These are phyloP conservation scores for Nephrotoma guestfalica DNA, from an alignment of 2,888 invertebrate species.

Conservation along the genomic window DNA sequence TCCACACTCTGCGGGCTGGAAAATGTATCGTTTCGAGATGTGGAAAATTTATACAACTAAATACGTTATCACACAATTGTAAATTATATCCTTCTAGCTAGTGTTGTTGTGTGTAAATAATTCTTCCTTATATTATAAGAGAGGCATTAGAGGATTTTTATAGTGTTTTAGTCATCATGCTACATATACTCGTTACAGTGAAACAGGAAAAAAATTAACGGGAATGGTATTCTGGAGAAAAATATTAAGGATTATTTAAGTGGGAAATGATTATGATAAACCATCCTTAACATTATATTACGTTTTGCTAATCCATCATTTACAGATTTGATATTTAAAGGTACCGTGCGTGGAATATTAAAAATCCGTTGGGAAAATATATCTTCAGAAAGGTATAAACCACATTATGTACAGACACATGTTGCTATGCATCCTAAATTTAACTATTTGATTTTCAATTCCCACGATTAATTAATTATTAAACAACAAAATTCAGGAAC, in stretches of 20 bases:
- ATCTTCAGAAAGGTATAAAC: background rate
- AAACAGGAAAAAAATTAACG: background rate
- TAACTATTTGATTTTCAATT: background rate
- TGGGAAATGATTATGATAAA: background rate
- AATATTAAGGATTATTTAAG: background rate
- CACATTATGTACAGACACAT: background rate
- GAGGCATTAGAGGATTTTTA: background rate
- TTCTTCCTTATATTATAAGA: background rate
- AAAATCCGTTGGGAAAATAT: background rate
- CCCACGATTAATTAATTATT: background rate
- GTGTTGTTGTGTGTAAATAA: background rate
- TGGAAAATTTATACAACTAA: background rate
- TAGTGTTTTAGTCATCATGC: background rate
- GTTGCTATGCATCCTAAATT: background rate
- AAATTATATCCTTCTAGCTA: background rate
- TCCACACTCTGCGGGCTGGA: background rate
- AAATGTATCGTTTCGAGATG: background rate
- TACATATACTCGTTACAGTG: background rate
- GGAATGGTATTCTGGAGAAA: background rate
- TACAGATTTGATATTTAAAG: background rate
- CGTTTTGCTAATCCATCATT: background rate
- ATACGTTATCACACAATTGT: background rate
- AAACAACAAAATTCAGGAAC: background rate
- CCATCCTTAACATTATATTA: background rate
- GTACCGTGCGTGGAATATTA: background rate